Evolutionary conservation across 2,113 vertebrate species (phyloP).

Genomic region (Apodemus sylvaticus): DNA sequence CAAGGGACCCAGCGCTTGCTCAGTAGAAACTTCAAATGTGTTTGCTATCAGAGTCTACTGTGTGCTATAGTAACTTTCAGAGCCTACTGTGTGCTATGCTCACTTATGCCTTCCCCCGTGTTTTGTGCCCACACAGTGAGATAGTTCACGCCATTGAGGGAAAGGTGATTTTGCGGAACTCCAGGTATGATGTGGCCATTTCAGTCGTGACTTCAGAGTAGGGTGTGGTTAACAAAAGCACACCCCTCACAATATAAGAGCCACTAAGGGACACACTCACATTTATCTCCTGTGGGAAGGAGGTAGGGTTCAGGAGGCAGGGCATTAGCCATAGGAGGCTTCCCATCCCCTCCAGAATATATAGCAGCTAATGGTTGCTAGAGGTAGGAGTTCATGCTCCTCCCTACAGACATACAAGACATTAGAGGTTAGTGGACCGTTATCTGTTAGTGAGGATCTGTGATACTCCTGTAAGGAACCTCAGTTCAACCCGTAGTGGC

Average conservation of each 20-base stretch:
- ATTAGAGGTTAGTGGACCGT: background rate
- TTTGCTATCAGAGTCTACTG: background rate
- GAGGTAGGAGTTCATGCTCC: background rate
- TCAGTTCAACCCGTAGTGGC: background rate
- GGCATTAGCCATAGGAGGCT: background rate
- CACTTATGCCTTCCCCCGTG: accelerated
- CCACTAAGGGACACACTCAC: background rate
- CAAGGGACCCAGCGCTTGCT: too few relatives aligned
- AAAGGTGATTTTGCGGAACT: background rate
- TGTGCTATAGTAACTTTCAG: background rate
- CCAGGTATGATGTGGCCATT: background rate
- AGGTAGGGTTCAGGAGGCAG: background rate
- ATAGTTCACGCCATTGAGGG: background rate
- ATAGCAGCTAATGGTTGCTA: background rate
- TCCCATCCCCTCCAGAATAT: background rate
- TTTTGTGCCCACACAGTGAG: accelerated
- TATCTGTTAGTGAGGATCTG: background rate
- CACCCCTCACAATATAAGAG: background rate
- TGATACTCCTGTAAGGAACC: background rate
- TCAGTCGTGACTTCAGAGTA: background rate
- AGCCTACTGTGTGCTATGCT: background rate
- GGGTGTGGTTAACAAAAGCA: background rate
- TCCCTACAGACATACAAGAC: background rate
- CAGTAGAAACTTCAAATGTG: background rate
- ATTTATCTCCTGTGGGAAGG: background rate